phyloP scores from a whole-genome alignment of 2,113 vertebrate species.

The Colossoma macropomum region DNA sequence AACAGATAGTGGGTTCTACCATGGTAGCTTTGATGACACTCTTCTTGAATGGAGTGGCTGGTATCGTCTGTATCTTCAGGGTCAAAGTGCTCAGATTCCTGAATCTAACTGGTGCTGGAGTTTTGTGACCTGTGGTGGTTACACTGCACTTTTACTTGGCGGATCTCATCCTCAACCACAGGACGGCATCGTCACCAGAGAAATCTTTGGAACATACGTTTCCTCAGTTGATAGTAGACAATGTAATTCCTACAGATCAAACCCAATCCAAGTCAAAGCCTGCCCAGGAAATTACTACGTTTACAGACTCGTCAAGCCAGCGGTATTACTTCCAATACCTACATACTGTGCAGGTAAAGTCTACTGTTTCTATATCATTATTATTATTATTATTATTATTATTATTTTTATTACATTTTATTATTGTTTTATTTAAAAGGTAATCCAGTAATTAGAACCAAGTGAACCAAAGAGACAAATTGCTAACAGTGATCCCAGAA shows the following conservation, averaged over 20 bases:
- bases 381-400: too few relatives aligned
- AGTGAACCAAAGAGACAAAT: too few relatives aligned
- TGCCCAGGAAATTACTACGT: too few relatives aligned
- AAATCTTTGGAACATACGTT: background rate
- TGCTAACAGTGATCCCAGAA: too few relatives aligned
- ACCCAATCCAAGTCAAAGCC: too few relatives aligned
- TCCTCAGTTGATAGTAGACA: background rate
- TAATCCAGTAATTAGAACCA: too few relatives aligned
- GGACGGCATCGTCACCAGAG: background rate
- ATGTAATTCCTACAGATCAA: background rate
- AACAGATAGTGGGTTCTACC: background rate
- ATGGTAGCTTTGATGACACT: accelerated
- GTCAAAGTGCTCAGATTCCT: background rate
- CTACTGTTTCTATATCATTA: too few relatives aligned
- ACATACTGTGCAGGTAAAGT: too few relatives aligned
- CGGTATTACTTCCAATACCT: too few relatives aligned
- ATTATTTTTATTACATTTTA: too few relatives aligned
- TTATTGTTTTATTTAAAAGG: too few relatives aligned
- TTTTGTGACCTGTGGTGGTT: background rate
- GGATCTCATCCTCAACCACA: background rate
- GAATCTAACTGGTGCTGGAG: background rate
- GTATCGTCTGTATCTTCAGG: constrained; percentile 15
- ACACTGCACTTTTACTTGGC: background rate
- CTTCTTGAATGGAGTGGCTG: background rate
- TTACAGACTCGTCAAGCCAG: too few relatives aligned